Evolutionary conservation across 2,113 vertebrate genomes (phyloP).

Genomic region (Vireo altiloquus): DNA sequence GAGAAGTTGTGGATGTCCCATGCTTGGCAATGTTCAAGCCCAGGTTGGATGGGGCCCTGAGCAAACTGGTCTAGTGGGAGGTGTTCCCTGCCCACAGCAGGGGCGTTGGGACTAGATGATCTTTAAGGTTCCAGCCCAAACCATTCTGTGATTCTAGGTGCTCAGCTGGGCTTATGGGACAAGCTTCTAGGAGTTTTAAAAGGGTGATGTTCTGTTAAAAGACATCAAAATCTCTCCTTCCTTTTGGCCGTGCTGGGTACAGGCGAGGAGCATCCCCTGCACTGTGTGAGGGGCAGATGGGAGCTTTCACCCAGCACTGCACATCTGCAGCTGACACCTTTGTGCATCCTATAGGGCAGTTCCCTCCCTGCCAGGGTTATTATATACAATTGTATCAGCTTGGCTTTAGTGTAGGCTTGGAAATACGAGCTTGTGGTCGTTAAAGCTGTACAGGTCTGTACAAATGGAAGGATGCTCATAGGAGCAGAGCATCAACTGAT

Average conservation of each 20-base stretch:
- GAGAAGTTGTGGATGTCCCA: not conserved
- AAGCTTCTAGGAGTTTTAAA: not conserved
- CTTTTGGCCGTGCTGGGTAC: rapidly evolving
- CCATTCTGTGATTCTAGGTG: not conserved
- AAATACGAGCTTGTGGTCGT: rapidly evolving
- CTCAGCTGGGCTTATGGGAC: rapidly evolving
- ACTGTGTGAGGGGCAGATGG: rapidly evolving
- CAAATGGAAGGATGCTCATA: not conserved
- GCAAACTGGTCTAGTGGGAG: not conserved
- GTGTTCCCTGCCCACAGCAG: not conserved
- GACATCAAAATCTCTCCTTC: not conserved
- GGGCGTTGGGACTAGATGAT: not conserved
- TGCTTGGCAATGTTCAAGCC: not conserved
- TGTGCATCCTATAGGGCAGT: rapidly evolving
- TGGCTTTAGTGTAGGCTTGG: not conserved
- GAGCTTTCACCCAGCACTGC: not conserved
- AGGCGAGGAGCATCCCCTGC: rapidly evolving
- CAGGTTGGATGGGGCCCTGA: not conserved
- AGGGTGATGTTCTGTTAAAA: not conserved
- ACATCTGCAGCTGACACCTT: rapidly evolving
- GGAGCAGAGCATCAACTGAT: not conserved
- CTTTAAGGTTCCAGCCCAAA: not conserved
- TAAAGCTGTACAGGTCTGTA: not conserved
- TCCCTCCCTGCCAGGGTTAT: not conserved
- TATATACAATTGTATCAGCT: rapidly evolving